Conservation (phyloP, 2,113 vertebrate species). For the Nesoenas mayeri region DNA sequence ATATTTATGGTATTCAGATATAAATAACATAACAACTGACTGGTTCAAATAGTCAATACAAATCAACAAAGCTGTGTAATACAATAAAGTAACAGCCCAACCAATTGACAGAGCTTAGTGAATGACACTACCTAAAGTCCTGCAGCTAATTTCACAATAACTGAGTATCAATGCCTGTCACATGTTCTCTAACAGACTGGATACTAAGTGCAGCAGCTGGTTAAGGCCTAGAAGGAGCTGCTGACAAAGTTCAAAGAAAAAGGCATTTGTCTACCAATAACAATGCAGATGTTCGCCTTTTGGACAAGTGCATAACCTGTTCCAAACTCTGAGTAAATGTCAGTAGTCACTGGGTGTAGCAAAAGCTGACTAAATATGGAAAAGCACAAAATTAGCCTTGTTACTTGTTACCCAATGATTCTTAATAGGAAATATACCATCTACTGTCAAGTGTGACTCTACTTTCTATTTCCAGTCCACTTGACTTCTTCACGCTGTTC, state of each 20-base stretch:
- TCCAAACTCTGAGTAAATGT: background rate
- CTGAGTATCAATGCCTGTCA: background rate
- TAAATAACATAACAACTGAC: background rate
- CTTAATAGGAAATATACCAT: background rate
- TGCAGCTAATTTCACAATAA: background rate
- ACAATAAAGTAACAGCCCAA: background rate
- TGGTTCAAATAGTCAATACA: background rate
- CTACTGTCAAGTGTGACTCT: background rate
- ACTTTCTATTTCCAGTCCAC: conserved; percentile 31
- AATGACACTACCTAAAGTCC: background rate
- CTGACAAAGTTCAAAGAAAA: background rate
- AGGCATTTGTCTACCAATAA: background rate
- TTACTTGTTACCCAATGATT: background rate
- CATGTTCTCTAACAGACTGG: background rate
- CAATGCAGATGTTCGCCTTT: background rate
- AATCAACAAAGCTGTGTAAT: background rate
- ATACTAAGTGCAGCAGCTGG: background rate
- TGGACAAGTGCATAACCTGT: background rate
- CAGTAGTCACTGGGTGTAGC: background rate
- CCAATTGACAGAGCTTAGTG: background rate
- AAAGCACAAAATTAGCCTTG: background rate
- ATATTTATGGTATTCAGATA: background rate
- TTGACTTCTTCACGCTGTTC: background rate
- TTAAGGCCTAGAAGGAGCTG: background rate
- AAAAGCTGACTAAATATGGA: background rate